Conservation (phyloP, 2,797 vertebrate species). For the Glossophaga mutica region DNA sequence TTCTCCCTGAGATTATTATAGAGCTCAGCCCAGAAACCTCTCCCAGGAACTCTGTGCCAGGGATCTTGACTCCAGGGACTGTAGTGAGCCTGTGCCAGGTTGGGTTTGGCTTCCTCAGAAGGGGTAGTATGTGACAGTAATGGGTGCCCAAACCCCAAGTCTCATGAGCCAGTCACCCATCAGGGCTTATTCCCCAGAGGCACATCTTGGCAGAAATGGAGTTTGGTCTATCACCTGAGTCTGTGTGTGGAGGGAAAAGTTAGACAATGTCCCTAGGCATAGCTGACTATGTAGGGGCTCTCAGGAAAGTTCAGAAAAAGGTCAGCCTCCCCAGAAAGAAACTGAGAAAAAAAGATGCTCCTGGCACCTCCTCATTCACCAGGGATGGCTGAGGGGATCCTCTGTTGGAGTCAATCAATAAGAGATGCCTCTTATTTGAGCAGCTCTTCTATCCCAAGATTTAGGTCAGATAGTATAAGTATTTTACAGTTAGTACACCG, state of each 20-base stretch:
- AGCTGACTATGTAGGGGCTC: not conserved
- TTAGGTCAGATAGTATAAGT: too few relatives aligned
- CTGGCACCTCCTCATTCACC: too few relatives aligned
- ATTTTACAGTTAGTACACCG: too few relatives aligned
- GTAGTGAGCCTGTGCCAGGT: not conserved
- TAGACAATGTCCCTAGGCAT: not conserved
- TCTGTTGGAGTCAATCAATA: too few relatives aligned
- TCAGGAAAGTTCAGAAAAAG: not conserved
- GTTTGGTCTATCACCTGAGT: not conserved
- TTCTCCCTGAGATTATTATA: not conserved
- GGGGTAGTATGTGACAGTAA: not conserved
- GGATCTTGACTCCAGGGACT: not conserved
- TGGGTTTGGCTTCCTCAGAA: not conserved
- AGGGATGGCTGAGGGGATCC: too few relatives aligned
- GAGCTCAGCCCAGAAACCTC: not conserved
- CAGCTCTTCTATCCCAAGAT: too few relatives aligned
- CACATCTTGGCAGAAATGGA: not conserved
- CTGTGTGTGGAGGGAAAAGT: not conserved
- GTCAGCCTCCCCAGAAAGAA: not conserved
- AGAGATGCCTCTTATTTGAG: too few relatives aligned
- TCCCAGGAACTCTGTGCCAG: not conserved
- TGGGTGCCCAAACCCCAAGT: not conserved
- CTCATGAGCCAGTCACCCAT: not conserved
- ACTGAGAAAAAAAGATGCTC: too few relatives aligned
- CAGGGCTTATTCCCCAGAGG: too few relatives aligned